These are phyloP conservation scores for Eueides isabella DNA, from an alignment of 1,140 invertebrate genomes.

Conservation along the genomic window DNA sequence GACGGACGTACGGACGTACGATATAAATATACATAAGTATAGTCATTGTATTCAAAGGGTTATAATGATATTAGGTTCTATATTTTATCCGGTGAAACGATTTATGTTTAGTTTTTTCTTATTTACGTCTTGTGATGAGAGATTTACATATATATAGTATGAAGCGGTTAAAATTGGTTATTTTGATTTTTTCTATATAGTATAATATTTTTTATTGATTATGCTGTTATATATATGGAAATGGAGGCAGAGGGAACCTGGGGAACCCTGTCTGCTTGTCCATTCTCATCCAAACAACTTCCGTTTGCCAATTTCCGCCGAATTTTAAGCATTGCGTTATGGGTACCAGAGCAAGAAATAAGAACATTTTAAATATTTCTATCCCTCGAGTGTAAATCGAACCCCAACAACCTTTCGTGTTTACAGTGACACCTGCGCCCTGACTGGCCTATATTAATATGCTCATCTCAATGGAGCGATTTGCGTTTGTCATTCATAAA, in stretches of 20 bases:
- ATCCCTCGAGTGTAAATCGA: too few relatives aligned
- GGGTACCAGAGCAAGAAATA: too few relatives aligned
- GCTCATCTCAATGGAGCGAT: neutral
- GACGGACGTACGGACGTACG: conserved; percentile 49
- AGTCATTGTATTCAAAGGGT: conserved; percentile 41
- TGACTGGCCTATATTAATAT: neutral
- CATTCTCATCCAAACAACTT: too few relatives aligned
- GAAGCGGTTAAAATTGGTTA: neutral
- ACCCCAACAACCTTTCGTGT: too few relatives aligned
- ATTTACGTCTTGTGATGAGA: neutral
- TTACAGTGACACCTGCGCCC: too few relatives aligned
- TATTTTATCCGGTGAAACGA: neutral
- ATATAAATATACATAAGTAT: neutral
- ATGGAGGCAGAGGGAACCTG: neutral
- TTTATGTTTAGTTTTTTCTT: neutral
- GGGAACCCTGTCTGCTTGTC: neutral
- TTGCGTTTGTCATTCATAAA: neutral
- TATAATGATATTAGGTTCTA: conserved; percentile 14
- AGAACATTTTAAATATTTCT: too few relatives aligned
- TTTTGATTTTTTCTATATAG: neutral
- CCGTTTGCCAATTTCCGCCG: too few relatives aligned
- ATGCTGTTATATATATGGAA: too few relatives aligned
- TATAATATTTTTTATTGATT: neutral
- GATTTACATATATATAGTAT: neutral
- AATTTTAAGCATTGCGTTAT: neutral